Percentiles rank a stretch among this genome's conserved stretches.
These are phyloP conservation scores for Bombus impatiens DNA, from an alignment of 1,140 invertebrate genomes.

Conservation along the genomic window DNA sequence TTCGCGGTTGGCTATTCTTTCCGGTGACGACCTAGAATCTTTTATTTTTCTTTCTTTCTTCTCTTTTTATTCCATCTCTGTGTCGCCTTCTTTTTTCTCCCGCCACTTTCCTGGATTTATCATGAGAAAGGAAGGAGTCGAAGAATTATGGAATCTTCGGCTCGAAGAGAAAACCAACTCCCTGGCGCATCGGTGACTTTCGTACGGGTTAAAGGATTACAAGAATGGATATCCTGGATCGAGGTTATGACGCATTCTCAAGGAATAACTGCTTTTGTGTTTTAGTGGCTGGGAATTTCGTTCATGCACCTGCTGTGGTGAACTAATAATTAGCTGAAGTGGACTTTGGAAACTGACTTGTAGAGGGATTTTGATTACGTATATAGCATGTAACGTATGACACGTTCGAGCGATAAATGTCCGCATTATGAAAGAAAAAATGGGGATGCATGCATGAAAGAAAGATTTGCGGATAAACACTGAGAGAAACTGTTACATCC, in stretches of 20 bases:
- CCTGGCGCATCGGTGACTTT: not conserved
- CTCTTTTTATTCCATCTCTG: too few relatives aligned
- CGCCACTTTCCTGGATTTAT: too few relatives aligned
- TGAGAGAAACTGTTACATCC: too few relatives aligned
- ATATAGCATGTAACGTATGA: too few relatives aligned
- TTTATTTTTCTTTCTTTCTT: constrained; percentile 9
- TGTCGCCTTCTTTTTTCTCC: too few relatives aligned
- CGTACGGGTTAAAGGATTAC: not conserved
- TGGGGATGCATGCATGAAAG: too few relatives aligned
- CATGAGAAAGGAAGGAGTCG: constrained; percentile 19
- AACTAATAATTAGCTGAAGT: not conserved
- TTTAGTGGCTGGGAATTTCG: not conserved
- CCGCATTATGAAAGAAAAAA: too few relatives aligned
- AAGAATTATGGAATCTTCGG: constrained; percentile 62
- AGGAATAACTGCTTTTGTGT: not conserved
- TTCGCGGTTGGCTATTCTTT: constrained; percentile 60
- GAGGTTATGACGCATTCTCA: not conserved
- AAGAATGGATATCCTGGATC: not conserved
- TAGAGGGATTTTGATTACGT: too few relatives aligned
- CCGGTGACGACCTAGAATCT: constrained; percentile 42
- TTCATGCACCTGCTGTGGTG: too few relatives aligned
- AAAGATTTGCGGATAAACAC: too few relatives aligned
- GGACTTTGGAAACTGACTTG: too few relatives aligned
- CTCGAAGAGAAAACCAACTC: constrained; percentile 10
- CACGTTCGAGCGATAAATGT: too few relatives aligned